Percentiles rank a stretch among this genome's conserved stretches.
Evolutionary conservation across 2,113 vertebrate genomes (phyloP).

Genomic region (Piliocolobus tephrosceles): DNA sequence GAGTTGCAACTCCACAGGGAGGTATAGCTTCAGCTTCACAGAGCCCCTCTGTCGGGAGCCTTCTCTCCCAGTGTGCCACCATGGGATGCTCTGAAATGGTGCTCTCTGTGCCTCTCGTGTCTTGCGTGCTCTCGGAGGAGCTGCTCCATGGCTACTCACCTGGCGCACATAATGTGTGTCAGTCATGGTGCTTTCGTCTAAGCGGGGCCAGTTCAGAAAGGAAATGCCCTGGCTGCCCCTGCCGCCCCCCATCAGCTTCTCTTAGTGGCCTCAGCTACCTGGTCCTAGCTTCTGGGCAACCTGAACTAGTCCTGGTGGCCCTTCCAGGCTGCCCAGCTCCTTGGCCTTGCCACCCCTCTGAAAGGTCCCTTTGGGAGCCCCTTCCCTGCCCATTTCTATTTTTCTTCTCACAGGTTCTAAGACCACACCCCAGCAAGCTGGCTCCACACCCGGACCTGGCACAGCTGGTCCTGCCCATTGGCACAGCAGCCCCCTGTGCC

Average conservation of each 20-base stretch:
- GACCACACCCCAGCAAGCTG: neutral
- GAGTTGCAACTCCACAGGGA: neutral
- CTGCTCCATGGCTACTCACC: neutral
- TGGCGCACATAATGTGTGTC: neutral
- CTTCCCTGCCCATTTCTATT: rapidly evolving
- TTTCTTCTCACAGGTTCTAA: neutral
- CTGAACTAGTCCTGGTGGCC: neutral
- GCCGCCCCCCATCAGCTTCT: neutral
- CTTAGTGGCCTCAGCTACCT: neutral
- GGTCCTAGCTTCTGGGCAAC: no score
- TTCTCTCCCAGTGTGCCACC: no score
- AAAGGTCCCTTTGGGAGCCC: neutral
- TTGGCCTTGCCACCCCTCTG: neutral
- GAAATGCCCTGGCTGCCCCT: neutral
- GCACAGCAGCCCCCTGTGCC: neutral
- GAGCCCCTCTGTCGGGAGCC: neutral
- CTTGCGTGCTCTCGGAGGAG: no score
- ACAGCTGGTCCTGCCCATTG: neutral
- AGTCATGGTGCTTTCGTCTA: neutral
- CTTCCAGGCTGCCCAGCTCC: neutral
- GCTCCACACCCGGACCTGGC: neutral
- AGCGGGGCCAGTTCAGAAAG: neutral
- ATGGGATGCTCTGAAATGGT: neutral
- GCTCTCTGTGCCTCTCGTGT: neutral
- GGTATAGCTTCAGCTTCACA: neutral